These are phyloP conservation scores for Montipora foliosa DNA, from an alignment of 64 coral and sea anemone genomes.

Conservation along the genomic window DNA sequence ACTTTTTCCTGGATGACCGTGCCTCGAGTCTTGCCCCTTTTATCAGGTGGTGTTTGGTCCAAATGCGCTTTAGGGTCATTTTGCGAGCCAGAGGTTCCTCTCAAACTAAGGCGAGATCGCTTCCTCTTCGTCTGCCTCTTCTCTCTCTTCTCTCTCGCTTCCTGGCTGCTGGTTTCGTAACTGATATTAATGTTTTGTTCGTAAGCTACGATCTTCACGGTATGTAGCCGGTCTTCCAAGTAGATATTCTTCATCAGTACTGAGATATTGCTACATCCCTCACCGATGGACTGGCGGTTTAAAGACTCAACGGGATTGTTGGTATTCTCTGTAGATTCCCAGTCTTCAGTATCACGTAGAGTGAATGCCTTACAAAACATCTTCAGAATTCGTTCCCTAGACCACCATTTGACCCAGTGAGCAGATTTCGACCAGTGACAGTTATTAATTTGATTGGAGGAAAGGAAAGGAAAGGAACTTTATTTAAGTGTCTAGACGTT, in stretches of 20 bases:
- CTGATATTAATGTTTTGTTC: constrained; percentile 30
- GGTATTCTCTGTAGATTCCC: constrained; percentile 14
- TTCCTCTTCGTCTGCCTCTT: background rate
- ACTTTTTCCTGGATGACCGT: background rate
- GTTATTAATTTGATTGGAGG: background rate
- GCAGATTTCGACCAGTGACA: constrained; percentile 23
- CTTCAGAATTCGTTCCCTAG: constrained; percentile 17
- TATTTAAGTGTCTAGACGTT: too few relatives aligned
- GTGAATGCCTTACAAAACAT: constrained; percentile 37
- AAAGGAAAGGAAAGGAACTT: too few relatives aligned
- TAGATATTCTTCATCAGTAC: constrained; percentile 32
- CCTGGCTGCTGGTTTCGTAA: background rate
- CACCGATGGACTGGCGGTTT: constrained; percentile 21
- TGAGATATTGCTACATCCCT: constrained; percentile 39
- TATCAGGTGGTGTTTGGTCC: constrained; percentile 38
- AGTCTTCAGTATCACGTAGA: constrained; percentile 11
- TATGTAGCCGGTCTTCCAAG: constrained; percentile 20
- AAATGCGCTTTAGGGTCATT: background rate
- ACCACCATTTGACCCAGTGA: constrained; percentile 33
- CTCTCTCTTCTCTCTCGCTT: constrained; percentile 12
- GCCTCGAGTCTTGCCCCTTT: background rate
- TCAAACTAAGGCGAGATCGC: background rate
- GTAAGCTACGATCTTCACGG: constrained; percentile 10
- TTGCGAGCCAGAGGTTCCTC: background rate
- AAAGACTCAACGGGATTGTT: constrained; percentile 40